Evolutionary conservation across 2,797 vertebrate species (phyloP), one percentile per base, ranked within the genome.

Genomic region (Luscinia luscinia): DNA sequence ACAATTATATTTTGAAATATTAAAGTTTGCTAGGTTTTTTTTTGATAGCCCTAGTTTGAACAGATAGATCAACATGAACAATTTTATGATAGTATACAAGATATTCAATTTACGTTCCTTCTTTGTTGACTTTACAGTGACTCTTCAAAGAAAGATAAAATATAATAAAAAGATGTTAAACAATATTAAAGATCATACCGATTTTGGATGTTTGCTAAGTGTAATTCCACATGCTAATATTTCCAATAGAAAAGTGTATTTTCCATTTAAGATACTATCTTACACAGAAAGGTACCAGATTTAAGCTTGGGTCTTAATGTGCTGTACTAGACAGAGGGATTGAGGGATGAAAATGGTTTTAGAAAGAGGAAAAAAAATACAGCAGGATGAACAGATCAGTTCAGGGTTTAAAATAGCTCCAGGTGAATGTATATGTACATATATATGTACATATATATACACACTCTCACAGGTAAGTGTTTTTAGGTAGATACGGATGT

Each of bases 1-100:
- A 54, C 45, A 84, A 55, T 85, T 87, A 36, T 22, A 58, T 75
- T 94, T 91, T 64, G 27, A 87, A 66, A 84, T 80, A 81, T 72
- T 77, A 24, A 84, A 48, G 18, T 64, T 46, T 76, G 5, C 19
- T 46, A 8, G 5, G 1, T 0, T n/a, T 78, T 66, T 63, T 63
- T 55, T n/a, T 52, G 4, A 52, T 75, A 62, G 14, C 9, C 15
- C 4, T 83, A 20, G 12, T 87, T 92, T 77, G 48, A 94, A 59
- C 11, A 64, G 74, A 43, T n/a, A 76, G 45, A 74, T 75, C 38
- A 84, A 62, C 34, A 28, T 1, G 34, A 82, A 74, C 5, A 61
- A 92, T 55, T 78, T 82, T 27, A 21, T 88, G 76, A 84, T 24
- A 38, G 8, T 54, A 67, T 84, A 69, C 48, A 95, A 83, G 57